Conservation (phyloP, 1,140 invertebrate genomes). For the Megalonaias nervosa region DNA sequence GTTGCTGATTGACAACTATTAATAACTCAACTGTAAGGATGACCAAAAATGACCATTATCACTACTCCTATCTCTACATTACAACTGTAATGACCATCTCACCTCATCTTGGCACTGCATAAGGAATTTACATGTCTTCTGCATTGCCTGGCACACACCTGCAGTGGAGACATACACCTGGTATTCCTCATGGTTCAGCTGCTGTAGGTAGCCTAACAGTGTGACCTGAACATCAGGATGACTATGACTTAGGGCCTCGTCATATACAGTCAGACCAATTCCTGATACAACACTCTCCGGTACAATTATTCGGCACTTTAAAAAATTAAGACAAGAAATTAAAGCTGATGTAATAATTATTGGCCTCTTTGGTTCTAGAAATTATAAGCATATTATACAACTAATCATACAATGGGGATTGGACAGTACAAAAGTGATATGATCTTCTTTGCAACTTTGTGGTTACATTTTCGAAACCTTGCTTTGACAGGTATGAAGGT, state of each 20-base stretch:
- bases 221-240: slow-evolving; percentile 21
- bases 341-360: not conserved
- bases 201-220: slow-evolving; percentile 30
- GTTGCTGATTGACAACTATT: too few relatives aligned
- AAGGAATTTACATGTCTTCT: slow-evolving; percentile 34
- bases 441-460: too few relatives aligned
- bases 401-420: too few relatives aligned
- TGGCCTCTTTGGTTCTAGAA: not conserved
- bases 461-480: too few relatives aligned
- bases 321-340: not conserved
- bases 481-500: too few relatives aligned
- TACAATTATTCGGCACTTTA: slow-evolving; percentile 20
- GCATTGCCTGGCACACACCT: slow-evolving; percentile 29
- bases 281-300: slow-evolving; percentile 16
- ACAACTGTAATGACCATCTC: not conserved
- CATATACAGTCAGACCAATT: slow-evolving; percentile 26
- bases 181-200: slow-evolving; percentile 23
- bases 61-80: not conserved
- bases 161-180: slow-evolving; percentile 34
- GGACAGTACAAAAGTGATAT: too few relatives aligned
- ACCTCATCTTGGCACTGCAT: slow-evolving; percentile 31
- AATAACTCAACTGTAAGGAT: not conserved
- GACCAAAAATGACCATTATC: not conserved
- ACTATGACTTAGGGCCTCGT: slow-evolving; percentile 28
- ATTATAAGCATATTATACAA: not conserved